phyloP scores from a whole-genome alignment of 2,113 vertebrate genomes.

The Diphyllodes magnificus region DNA sequence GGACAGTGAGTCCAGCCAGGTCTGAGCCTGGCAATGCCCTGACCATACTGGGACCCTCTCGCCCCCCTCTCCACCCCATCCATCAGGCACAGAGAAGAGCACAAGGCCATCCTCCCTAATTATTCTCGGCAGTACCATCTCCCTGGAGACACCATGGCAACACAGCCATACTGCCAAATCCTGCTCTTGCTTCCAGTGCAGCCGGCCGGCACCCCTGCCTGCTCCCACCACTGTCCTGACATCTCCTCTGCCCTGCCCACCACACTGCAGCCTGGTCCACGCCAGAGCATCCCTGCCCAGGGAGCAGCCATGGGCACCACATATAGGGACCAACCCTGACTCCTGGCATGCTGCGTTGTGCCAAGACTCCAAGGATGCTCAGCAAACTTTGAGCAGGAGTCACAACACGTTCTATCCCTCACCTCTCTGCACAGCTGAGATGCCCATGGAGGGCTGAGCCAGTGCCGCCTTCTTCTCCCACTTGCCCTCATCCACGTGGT shows the following conservation, averaged over 20 bases:
- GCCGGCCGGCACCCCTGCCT: not conserved
- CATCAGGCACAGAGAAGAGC: slow-evolving; percentile 31
- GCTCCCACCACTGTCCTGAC: not conserved
- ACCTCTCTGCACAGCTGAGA: slow-evolving; percentile 91
- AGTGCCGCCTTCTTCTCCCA: slow-evolving; percentile 89
- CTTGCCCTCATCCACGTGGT: slow-evolving; percentile 88
- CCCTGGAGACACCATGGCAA: slow-evolving; percentile 94
- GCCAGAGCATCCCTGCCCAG: not conserved
- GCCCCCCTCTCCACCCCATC: not conserved
- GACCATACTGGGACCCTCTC: not conserved
- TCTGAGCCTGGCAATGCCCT: not conserved
- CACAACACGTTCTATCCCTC: slow-evolving; percentile 25
- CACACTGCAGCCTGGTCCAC: not conserved
- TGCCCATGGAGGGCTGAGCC: slow-evolving; percentile 92
- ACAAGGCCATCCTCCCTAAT: slow-evolving; percentile 77
- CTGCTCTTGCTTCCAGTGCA: not conserved
- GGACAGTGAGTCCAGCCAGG: rapidly evolving
- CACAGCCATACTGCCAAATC: slow-evolving; percentile 70
- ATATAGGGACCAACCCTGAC: not conserved
- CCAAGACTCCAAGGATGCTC: not conserved
- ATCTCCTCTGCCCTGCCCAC: not conserved
- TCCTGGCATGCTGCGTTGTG: rapidly evolving
- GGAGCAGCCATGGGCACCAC: not conserved
- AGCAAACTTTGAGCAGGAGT: slow-evolving; percentile 19
- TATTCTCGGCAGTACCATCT: slow-evolving; percentile 77